Base-by-base conservation (phyloP, 2,888 invertebrate species). In the Cremastinae sp. region DNA sequence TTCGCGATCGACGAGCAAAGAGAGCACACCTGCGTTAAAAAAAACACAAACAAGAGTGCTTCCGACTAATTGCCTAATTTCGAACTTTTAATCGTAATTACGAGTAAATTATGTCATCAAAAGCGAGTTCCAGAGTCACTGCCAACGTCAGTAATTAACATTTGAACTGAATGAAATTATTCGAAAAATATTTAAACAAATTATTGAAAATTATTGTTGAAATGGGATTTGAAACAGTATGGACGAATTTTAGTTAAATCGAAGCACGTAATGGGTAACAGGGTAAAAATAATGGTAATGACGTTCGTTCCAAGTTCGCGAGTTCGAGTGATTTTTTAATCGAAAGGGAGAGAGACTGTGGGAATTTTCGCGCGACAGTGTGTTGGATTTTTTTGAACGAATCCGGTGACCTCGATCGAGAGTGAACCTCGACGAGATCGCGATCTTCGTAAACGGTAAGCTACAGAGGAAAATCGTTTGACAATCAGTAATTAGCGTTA, bases 1-100 rank as follows among this genome's bases (percentile, higher is more conserved):
- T 88, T 81, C 75, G 80, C 80, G 70, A 80, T 80, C 79, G 82
- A 82, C 86, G 81, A 82, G 81, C 83, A 79, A 73, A 78, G 83
- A 77, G 83, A 75, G 79, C 78, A 79, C 81, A 84, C 76, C 79
- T 79, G 80, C 58, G 69, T 38, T 62, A 1, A n/a, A 20, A 4
- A 20, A 59, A 51, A 34, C 34, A 2, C 43, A 10, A 38, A 38
- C 14, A 18, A 65, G 56, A 9, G 62, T 45, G 56, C 58, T 20
- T 56, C 41, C 61, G 47, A 54, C 59, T 45, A 65, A 65, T 54
- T 53, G 61, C 45, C 65, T 59, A 66, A 68, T 45, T 66, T 54
- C 20, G 14, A 41, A 41, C 16, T 47, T 18, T 53, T 41, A 10
- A 41, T 68, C 8, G 12, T n/a, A n/a, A n/a, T n/a, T n/a, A n/a